These are phyloP conservation scores for Boulengerochromis microlepis DNA, from an alignment of 2,113 vertebrate species.

Conservation along the genomic window DNA sequence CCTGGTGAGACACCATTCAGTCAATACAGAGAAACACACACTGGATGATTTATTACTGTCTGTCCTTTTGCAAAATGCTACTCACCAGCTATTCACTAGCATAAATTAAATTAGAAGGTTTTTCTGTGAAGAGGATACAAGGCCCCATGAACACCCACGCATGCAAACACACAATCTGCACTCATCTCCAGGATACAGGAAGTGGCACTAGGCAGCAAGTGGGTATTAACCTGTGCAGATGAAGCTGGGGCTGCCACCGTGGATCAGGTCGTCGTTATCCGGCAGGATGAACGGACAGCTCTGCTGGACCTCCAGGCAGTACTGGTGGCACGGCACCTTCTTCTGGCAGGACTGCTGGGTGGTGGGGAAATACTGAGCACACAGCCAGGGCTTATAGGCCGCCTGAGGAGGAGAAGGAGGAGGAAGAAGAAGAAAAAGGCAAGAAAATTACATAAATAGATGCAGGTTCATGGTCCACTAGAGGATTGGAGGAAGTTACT, in stretches of 20 bases:
- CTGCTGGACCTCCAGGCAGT: slow-evolving; percentile 98
- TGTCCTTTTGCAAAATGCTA: neutral
- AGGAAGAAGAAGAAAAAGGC: neutral
- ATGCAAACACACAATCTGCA: neutral
- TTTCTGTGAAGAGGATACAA: neutral
- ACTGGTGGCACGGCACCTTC: slow-evolving; percentile 95
- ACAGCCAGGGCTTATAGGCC: slow-evolving; percentile 99
- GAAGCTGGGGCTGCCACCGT: slow-evolving; percentile 98
- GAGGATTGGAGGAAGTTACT: neutral
- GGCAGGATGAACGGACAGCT: slow-evolving; percentile 98
- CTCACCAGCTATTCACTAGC: neutral
- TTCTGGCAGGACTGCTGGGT: slow-evolving; percentile 90
- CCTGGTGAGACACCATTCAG: neutral
- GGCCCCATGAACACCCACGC: neutral
- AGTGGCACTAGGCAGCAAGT: neutral
- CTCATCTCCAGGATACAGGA: neutral
- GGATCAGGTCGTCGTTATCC: slow-evolving; percentile 96
- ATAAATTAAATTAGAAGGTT: neutral
- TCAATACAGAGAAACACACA: neutral
- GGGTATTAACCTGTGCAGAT: slow-evolving; percentile 90
- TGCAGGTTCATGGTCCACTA: neutral
- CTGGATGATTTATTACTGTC: neutral
- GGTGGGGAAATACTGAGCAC: slow-evolving; percentile 96
- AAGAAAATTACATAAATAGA: neutral
- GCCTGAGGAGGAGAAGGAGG: slow-evolving; percentile 69